A percentile compares a stretch with the other conserved stretches of the same genome.
Conservation (phyloP, 2,797 vertebrate species). For the Lophotriccus pileatus region DNA sequence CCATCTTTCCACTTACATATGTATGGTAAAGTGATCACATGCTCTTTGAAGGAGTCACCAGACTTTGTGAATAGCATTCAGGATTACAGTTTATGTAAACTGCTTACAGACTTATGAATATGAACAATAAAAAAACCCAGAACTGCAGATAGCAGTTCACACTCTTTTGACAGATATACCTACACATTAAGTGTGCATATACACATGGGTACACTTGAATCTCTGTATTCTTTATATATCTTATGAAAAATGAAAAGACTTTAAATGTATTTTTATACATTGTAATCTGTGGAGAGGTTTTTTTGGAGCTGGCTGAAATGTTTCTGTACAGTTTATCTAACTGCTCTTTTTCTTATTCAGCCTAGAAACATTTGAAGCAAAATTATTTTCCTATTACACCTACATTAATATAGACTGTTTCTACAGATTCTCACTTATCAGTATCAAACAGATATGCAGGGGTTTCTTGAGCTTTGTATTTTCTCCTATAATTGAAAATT, state of each 20-base stretch:
- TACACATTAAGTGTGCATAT: neutral
- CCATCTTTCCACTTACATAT: neutral
- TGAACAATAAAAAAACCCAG: neutral
- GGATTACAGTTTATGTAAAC: neutral
- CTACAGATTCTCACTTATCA: neutral
- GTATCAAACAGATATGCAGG: neutral
- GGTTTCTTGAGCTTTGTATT: neutral
- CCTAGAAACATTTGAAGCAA: neutral
- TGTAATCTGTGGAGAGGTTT: neutral
- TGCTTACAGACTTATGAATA: constrained; percentile 6
- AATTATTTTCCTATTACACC: neutral
- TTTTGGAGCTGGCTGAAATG: neutral
- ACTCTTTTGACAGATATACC: neutral
- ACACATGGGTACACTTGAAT: neutral
- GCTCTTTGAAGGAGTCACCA: neutral
- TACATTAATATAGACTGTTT: neutral
- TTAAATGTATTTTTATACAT: neutral
- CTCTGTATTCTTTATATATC: neutral
- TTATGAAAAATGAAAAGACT: neutral
- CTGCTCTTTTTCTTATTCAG: neutral
- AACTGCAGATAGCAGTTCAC: neutral
- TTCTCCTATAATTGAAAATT: neutral
- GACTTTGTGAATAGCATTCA: neutral
- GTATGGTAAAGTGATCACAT: neutral
- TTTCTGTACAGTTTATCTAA: neutral